Conservation (phyloP, 2,888 invertebrate genomes). For the Strigamia crassipes region DNA sequence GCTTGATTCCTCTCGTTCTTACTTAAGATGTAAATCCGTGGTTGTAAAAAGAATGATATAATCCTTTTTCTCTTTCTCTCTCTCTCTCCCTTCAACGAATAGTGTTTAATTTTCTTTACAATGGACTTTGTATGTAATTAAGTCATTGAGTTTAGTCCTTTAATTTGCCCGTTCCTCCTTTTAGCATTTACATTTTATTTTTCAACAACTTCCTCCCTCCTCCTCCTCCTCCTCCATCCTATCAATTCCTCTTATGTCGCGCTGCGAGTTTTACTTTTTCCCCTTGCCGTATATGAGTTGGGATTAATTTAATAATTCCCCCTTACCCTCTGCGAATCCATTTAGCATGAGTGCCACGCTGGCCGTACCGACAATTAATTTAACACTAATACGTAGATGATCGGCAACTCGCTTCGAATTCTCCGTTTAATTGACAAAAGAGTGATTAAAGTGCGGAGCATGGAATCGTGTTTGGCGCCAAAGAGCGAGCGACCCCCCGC, state of each 20-base stretch:
- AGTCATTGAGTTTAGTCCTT: constrained; percentile 24
- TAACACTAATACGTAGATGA: constrained; percentile 36
- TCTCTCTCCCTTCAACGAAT: not conserved
- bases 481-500: constrained; percentile 35
- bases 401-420: constrained; percentile 36
- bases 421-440: constrained; percentile 32
- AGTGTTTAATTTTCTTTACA: constrained; percentile 18
- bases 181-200: constrained; percentile 18
- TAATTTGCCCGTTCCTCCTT: constrained; percentile 22
- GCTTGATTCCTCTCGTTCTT: not conserved
- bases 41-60: not conserved
- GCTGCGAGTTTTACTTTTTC: not conserved
- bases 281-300: not conserved
- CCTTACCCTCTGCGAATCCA: constrained; percentile 4
- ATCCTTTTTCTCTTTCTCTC: not conserved
- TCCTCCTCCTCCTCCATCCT: not conserved
- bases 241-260: not conserved
- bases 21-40: constrained; percentile 25
- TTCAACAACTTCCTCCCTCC: not conserved
- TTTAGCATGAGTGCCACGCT: constrained; percentile 40
- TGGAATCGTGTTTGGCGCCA: constrained; percentile 42
- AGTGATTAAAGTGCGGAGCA: constrained; percentile 42
- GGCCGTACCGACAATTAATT: constrained; percentile 40
- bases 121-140: constrained; percentile 33
- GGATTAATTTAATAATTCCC: constrained; percentile 40